Evolutionary conservation across 2,113 vertebrate genomes (phyloP).

Genomic region (Dendrocopos noguchii): DNA sequence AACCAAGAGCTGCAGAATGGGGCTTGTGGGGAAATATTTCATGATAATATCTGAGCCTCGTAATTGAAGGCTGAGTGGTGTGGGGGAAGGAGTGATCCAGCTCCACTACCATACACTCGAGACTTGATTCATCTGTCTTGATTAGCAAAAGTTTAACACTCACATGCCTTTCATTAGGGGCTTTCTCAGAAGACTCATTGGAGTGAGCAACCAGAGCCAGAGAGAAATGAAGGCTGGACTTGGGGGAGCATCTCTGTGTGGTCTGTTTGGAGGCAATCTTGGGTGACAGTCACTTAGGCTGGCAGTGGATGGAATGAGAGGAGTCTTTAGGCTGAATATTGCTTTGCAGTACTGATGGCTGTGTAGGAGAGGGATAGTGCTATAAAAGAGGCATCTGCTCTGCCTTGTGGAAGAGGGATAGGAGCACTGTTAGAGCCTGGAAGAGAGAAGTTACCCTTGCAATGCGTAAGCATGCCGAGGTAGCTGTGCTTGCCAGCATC

Average conservation of each 20-base stretch:
- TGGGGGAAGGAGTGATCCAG: background rate
- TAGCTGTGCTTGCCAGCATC: background rate
- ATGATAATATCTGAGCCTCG: conserved; percentile 10
- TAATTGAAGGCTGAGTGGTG: conserved; percentile 36
- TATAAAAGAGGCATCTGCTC: background rate
- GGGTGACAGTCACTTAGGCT: background rate
- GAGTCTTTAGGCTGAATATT: background rate
- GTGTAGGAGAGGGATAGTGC: background rate
- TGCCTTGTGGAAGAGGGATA: background rate
- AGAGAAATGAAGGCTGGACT: background rate
- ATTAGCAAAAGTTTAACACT: conserved; percentile 66
- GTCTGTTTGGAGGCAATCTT: background rate
- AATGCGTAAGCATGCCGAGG: rapidly evolving
- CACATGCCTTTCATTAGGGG: conserved; percentile 46
- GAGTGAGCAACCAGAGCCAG: background rate
- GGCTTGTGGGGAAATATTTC: conserved; percentile 60
- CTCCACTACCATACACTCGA: background rate
- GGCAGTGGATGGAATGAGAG: rapidly evolving
- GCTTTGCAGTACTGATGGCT: background rate
- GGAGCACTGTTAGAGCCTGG: background rate
- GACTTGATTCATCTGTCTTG: conserved; percentile 61
- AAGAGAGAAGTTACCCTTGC: background rate
- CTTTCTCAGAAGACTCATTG: conserved; percentile 44
- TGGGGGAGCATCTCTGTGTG: background rate
- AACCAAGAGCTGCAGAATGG: background rate